These are phyloP conservation scores for Zosterops borbonicus DNA, from an alignment of 2,113 vertebrate genomes.

Conservation along the genomic window DNA sequence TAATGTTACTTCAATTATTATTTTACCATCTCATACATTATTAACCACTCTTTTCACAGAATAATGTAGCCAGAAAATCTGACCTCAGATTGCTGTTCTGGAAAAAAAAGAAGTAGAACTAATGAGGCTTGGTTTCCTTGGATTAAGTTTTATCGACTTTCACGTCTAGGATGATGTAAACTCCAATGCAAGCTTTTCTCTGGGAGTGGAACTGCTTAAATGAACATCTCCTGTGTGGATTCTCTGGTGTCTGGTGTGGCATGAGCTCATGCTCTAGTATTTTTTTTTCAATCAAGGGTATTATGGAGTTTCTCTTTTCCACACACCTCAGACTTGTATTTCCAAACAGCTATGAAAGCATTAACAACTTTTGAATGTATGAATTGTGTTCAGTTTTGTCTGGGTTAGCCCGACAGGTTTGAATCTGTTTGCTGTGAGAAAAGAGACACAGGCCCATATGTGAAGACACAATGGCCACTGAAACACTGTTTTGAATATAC, in stretches of 20 bases:
- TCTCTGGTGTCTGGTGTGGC: background rate
- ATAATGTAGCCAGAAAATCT: background rate
- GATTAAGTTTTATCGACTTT: constrained; percentile 36
- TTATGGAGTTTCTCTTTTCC: background rate
- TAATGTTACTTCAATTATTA: background rate
- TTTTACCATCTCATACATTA: background rate
- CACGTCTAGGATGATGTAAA: background rate
- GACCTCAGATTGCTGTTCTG: background rate
- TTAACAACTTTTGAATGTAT: background rate
- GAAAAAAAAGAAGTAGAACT: background rate
- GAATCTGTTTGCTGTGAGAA: background rate
- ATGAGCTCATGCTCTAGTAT: background rate
- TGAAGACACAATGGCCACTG: background rate
- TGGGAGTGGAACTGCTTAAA: background rate
- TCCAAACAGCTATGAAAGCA: background rate
- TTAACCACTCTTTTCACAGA: background rate
- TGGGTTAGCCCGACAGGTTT: background rate
- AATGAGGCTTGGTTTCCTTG: constrained; percentile 33
- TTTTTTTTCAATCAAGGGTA: background rate
- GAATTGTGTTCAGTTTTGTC: background rate
- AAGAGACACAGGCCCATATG: background rate
- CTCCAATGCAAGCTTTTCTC: background rate
- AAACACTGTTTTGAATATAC: background rate
- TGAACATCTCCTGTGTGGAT: background rate
- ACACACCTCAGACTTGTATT: background rate